phyloP scores from a whole-genome alignment of 2,888 invertebrate genomes.

The Philopedon plagiatum region DNA sequence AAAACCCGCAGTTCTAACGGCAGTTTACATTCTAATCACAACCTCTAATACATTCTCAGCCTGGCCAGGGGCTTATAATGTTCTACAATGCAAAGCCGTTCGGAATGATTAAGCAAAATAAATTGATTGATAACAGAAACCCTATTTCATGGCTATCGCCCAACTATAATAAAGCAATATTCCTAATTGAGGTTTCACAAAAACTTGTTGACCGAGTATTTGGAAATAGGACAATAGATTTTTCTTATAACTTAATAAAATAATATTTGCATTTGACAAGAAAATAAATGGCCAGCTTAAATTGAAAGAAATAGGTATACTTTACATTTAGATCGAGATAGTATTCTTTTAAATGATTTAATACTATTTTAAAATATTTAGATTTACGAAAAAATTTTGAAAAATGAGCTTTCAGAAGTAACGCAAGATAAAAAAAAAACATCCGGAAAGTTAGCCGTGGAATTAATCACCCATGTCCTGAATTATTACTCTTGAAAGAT shows the following conservation, averaged over 20 bases:
- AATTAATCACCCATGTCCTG: too few species aligned
- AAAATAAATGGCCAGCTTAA: neutral
- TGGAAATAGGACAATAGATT: neutral
- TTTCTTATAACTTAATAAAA: neutral
- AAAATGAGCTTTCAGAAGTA: too few species aligned
- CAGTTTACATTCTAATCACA: neutral
- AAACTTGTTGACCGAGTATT: constrained; percentile 8
- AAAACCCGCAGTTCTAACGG: neutral
- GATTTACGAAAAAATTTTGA: too few species aligned
- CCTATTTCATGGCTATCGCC: constrained; percentile 1
- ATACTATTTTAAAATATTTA: too few species aligned
- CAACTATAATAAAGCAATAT: neutral
- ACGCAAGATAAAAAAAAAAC: too few species aligned
- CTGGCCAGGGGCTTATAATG: neutral
- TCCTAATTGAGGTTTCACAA: neutral
- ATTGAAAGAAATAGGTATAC: neutral
- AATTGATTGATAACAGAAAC: constrained; percentile 5
- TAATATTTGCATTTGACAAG: neutral
- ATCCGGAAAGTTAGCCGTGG: too few species aligned
- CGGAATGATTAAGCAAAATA: constrained; percentile 1
- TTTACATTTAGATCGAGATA: too few species aligned
- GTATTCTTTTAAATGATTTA: too few species aligned
- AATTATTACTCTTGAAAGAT: too few species aligned
- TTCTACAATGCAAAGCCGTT: neutral
- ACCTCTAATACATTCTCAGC: neutral